These are phyloP conservation scores for Cassiopea xamachana DNA, from an alignment of 30 jellyfish, hydroid and myxozoan species.

Conservation along the genomic window DNA sequence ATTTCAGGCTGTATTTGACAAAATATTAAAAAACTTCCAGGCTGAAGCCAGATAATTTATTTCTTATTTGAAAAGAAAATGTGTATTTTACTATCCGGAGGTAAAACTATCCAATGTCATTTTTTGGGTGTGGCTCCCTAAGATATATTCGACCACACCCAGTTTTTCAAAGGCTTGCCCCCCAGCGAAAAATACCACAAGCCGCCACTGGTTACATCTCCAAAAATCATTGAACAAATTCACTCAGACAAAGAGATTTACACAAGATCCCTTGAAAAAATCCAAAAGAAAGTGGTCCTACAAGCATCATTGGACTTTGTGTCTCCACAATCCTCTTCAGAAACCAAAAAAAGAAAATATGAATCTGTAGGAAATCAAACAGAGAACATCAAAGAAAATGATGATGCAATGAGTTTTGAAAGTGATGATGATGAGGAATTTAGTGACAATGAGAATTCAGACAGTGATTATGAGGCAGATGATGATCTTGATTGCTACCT, in stretches of 20 bases:
- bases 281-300: constrained; percentile 7
- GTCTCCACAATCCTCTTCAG: constrained; percentile 42
- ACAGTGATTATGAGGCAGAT: constrained; percentile 36
- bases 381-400: constrained; percentile 35
- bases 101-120: no score
- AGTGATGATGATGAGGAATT: constrained; percentile 33
- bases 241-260: constrained; percentile 34
- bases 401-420: constrained; percentile 51
- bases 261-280: constrained; percentile 19
- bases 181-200: no score
- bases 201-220: neutral
- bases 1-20: no score
- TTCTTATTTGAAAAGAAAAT: no score
- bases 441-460: constrained; percentile 27
- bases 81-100: no score
- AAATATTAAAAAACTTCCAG: no score
- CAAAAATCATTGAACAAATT: constrained; percentile 16
- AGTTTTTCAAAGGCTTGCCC: no score
- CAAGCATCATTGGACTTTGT: constrained; percentile 32
- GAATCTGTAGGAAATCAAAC: constrained; percentile 27
- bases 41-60: no score
- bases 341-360: constrained; percentile 25
- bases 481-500: constrained; percentile 8
- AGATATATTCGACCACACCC: no score
- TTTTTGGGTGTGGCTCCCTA: no score